Percentiles rank a stretch among this genome's conserved stretches.
These are phyloP conservation scores for Drosophila antonietae DNA, from an alignment of 2,888 invertebrate genomes.

Conservation along the genomic window DNA sequence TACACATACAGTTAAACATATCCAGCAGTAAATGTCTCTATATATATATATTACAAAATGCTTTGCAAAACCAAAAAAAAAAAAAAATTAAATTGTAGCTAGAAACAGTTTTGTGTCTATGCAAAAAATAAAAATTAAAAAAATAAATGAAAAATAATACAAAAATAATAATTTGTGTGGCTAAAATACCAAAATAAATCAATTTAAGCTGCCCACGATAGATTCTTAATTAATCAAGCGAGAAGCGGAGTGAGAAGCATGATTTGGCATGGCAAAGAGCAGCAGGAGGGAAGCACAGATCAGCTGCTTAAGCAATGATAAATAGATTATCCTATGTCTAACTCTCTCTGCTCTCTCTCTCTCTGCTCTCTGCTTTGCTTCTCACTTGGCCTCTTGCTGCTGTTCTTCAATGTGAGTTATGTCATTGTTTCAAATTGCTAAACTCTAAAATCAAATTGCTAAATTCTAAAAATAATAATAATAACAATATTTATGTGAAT, in stretches of 20 bases:
- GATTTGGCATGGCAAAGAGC: background rate
- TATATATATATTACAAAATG: conserved; percentile 30
- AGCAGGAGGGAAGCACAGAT: background rate
- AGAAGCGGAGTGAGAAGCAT: background rate
- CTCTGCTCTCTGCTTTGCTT: background rate
- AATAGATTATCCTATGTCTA: no score
- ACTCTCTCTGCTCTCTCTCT: background rate
- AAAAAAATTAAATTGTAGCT: conserved; percentile 33
- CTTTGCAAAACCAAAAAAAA: conserved; percentile 21
- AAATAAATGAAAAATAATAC: conserved; percentile 2
- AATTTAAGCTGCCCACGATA: conserved; percentile 33
- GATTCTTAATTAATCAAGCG: background rate
- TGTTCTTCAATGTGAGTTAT: conserved; percentile 1
- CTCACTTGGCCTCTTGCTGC: conserved; percentile 9
- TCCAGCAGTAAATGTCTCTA: conserved; percentile 58
- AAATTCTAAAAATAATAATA: conserved; percentile 13
- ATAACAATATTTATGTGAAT: conserved; percentile 64
- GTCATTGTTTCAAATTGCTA: conserved; percentile 32
- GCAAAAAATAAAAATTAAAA: conserved; percentile 13
- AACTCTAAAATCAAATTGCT: conserved; percentile 1
- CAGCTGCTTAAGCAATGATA: background rate
- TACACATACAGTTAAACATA: conserved; percentile 39
- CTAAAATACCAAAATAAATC: conserved; percentile 38
- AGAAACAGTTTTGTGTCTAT: conserved; percentile 45
- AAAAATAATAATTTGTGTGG: conserved; percentile 15